A percentile compares a stretch with the other conserved stretches of the same genome.
Evolutionary conservation across 2,888 invertebrate species (phyloP).

Genomic region (Hydroisotoma schaefferi): DNA sequence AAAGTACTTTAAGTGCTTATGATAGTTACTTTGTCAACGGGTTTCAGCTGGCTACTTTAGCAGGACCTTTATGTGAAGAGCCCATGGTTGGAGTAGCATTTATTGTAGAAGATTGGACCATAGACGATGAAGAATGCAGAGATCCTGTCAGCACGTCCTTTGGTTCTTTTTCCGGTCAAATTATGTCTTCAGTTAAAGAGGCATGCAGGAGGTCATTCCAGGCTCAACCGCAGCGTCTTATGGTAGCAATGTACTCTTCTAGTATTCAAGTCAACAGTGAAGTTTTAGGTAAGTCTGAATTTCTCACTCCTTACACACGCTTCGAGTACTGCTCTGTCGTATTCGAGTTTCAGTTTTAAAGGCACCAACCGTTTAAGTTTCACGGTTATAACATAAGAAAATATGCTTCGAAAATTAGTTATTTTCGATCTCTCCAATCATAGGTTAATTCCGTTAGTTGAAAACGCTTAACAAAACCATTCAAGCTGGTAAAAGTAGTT

Average conservation of each 20-base stretch:
- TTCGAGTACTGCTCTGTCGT: too few species aligned
- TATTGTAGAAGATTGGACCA: constrained; percentile 76
- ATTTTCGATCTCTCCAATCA: too few species aligned
- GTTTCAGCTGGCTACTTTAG: constrained; percentile 76
- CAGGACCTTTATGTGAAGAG: constrained; percentile 95
- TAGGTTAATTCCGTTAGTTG: too few species aligned
- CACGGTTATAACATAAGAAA: too few species aligned
- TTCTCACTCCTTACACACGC: too few species aligned
- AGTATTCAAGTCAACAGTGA: constrained; percentile 80
- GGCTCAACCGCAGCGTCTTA: constrained; percentile 80
- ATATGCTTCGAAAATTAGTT: too few species aligned
- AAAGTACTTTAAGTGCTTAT: constrained; percentile 50
- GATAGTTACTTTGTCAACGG: constrained; percentile 77
- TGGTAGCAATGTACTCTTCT: constrained; percentile 90
- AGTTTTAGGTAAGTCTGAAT: constrained; percentile 82
- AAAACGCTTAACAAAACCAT: too few species aligned
- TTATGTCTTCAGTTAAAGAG: constrained; percentile 86
- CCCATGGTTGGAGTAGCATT: constrained; percentile 94
- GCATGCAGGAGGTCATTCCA: constrained; percentile 84
- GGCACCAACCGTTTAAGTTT: too few species aligned
- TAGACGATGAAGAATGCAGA: constrained; percentile 11
- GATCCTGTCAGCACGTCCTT: constrained; percentile 51
- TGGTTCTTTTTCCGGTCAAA: constrained; percentile 68
- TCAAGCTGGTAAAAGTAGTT: too few species aligned
- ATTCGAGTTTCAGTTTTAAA: too few species aligned